Evolutionary conservation across 2,797 vertebrate species (phyloP), one percentile per base, ranked within the genome.

Genomic region (Myotis pilosus): DNA sequence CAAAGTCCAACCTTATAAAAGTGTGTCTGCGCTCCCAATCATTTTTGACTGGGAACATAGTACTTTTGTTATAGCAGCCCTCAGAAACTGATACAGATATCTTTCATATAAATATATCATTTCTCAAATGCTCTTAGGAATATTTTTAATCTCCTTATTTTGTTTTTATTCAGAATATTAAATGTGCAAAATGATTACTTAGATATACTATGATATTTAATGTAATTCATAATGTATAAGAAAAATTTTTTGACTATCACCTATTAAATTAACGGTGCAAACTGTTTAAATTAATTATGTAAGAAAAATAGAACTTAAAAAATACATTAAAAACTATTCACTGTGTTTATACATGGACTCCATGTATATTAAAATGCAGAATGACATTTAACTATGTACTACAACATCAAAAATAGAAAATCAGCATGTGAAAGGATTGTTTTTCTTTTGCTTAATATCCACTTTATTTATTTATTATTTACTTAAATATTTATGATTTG

Each of bases 251-350:
- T 93, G 49, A 60, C 28, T 80, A 81, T 19, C 60, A 84, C 30
- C 38, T 87, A 79, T 41, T 92, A 74, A 85, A 82, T 88, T 68
- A 81, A 57, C 84, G 38, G 91, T 87, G 47, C 10, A 71, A 83
- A 94, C 44, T 83, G 13, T 71, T 94, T 84, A 57, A 88, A 80
- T 92, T 87, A 89, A 88, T 86, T 91, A 95, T 75, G 44, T 44
- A 60, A n/a, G 41, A n/a, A 81, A 90, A 90, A 76, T 47, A 66
- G 41, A 30, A 94, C 30, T 92, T 68, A 94, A 68, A 94, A 94
- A 85, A 81, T 47, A 49, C 8, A 86, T 81, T 80, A 80, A 76
- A 60, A 76, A 86, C 33, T 55, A 87, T 22, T 78, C 28, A 53
- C 16, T 44, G 2, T 60, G 57, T 69, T 91, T 88, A 57, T 83